Evolutionary conservation across 1,140 invertebrate genomes (phyloP), one percentile per base, ranked within the genome.

Genomic region (Aphaenogaster floridana): DNA sequence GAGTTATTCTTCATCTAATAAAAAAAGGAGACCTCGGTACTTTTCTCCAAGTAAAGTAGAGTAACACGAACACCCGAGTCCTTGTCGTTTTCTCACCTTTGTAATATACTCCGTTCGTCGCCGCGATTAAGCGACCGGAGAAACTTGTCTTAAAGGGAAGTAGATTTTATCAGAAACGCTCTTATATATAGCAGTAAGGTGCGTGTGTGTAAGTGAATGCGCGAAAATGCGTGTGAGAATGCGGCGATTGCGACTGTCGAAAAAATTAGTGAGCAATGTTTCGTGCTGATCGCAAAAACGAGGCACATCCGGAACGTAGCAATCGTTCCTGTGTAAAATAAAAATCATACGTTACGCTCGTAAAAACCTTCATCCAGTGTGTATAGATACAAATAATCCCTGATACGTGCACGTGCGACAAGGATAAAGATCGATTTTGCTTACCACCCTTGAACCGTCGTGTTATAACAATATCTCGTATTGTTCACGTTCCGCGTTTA

Each of bases 271-370:
- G 89, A 90, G 72, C 72, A 84, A 91, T 91, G 88, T 91, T 88
- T 90, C 81, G 90, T 88, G 90, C 89, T 85, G 89, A 91, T 88
- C 86, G 76, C 76, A 86, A 76, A 89, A 91, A 81, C 81, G 83
- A 86, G 72, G 71, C 87, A 87, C 90, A 88, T 89, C 79, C 80
- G 86, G 91, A 88, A 90, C 89, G 88, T 87, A 86, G 61, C 54
- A 86, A 77, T 90, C 89, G 89, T 86, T 93, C 90, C 92, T 94
- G 89, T 94, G 90, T 95, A 95, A 95, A 95, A 95, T 94, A 95
- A 95, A 94, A 92, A 85, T 83, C 92, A 93, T 94, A 94, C 92
- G 92, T 94, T 94, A 95, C 92, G 94, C 95, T 95, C 94, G 94
- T 95, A 95, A 94, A 84, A 74, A 94, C 91, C 84, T 94, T 85